A percentile compares a stretch with the other conserved stretches of the same genome.
These are phyloP conservation scores for Drosophila lowei DNA, from an alignment of 1,140 invertebrate species.

Conservation along the genomic window DNA sequence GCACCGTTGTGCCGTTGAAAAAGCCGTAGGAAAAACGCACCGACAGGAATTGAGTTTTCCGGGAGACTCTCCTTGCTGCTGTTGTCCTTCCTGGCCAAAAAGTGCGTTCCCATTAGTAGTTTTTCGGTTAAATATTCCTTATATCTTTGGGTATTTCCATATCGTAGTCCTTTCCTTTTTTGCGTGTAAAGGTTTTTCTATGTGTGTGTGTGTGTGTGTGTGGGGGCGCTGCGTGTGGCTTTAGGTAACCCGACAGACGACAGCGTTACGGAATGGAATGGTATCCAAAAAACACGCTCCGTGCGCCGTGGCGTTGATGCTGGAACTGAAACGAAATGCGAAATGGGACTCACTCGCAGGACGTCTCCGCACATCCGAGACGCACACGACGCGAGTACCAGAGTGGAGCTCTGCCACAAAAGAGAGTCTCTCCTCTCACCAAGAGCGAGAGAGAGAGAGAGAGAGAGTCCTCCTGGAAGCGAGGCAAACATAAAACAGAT, in stretches of 20 bases:
- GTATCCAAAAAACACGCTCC: constrained; percentile 33
- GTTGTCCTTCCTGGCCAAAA: constrained; percentile 7
- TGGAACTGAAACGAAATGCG: constrained; percentile 61
- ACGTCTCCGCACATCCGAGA: constrained; percentile 34
- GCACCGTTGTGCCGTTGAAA: constrained; percentile 16
- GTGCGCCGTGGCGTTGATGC: constrained; percentile 70
- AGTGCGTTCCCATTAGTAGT: constrained; percentile 2
- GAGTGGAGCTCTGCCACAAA: constrained; percentile 2
- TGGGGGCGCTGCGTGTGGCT: constrained; percentile 30
- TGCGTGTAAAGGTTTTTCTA: neutral
- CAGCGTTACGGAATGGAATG: constrained; percentile 20
- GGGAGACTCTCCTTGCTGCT: neutral
- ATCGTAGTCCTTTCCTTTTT: constrained; percentile 1
- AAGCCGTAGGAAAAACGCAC: constrained; percentile 41
- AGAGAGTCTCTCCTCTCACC: constrained; percentile 11
- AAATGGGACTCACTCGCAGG: constrained; percentile 16
- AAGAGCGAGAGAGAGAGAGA: neutral
- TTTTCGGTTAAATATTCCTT: constrained; percentile 27
- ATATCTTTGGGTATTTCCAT: constrained; percentile 30
- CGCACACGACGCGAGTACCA: constrained; percentile 13
- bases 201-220: constrained; percentile 24
- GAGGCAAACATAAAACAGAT: constrained; percentile 78
- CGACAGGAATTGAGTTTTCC: neutral
- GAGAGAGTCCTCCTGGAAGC: constrained; percentile 53
- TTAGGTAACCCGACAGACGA: constrained; percentile 32